phyloP scores from a whole-genome alignment of 2,113 vertebrate species.

The Parus major region DNA sequence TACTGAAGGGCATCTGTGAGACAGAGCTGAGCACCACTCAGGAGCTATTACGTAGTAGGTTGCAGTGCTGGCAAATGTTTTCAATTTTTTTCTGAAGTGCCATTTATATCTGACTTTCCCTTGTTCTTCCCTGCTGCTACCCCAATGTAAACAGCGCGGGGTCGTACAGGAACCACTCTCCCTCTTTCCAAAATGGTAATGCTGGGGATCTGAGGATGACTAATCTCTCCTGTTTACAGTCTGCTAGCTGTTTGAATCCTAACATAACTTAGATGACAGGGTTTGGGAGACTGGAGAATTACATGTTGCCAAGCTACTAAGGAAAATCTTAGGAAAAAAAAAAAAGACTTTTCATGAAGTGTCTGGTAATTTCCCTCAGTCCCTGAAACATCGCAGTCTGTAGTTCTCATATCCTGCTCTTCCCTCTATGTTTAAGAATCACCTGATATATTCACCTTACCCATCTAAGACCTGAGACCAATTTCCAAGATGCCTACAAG shows the following conservation, averaged over 20 bases:
- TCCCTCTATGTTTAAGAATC: neutral
- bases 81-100: neutral
- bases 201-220: constrained; percentile 37
- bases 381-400: neutral
- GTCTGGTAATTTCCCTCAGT: neutral
- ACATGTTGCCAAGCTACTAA: constrained; percentile 38
- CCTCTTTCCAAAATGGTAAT: constrained; percentile 19
- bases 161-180: neutral
- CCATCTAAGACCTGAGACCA: neutral
- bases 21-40: constrained; percentile 4
- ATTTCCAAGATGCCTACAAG: neutral
- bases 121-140: constrained; percentile 24
- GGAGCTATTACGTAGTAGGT: neutral
- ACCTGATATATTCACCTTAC: neutral
- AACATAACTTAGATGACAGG: constrained; percentile 51
- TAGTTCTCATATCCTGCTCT: neutral
- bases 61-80: constrained; percentile 36
- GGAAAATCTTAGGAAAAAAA: neutral
- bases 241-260: constrained; percentile 50
- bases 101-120: constrained; percentile 30
- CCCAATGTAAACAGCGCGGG: neutral
- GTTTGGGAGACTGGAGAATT: constrained; percentile 34
- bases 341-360: neutral
- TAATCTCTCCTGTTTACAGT: constrained; percentile 57
- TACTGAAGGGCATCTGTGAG: constrained; percentile 32